Evolutionary conservation across 2,113 vertebrate genomes (phyloP).

Genomic region (Hippopotamus amphibius): DNA sequence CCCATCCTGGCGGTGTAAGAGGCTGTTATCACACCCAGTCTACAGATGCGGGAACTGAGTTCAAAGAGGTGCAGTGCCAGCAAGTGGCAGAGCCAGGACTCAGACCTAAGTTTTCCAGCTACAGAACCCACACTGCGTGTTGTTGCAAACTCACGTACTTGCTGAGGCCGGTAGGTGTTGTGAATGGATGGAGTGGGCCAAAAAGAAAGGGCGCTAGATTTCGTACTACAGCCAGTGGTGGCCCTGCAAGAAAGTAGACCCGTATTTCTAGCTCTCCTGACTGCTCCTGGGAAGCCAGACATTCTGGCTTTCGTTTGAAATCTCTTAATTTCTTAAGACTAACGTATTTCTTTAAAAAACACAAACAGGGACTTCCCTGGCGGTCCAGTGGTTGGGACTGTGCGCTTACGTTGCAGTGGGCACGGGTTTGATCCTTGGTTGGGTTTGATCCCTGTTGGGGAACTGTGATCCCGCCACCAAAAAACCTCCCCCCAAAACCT

Average conservation of each 20-base stretch:
- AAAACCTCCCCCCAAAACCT: no score
- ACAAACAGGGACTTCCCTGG: neutral
- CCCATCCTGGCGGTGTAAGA: neutral
- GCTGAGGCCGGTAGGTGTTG: neutral
- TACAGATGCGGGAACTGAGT: neutral
- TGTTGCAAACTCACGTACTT: neutral
- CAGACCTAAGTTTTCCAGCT: neutral
- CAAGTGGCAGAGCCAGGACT: neutral
- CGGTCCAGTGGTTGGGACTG: neutral
- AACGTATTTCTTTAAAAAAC: neutral
- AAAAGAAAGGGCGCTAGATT: neutral
- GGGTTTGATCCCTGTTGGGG: neutral
- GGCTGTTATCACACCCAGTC: neutral
- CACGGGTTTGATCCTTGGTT: neutral
- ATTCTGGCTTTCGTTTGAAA: neutral
- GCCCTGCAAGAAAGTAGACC: neutral
- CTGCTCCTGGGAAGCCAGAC: neutral
- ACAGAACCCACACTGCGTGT: neutral
- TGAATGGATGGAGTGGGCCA: neutral
- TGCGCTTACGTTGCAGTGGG: neutral
- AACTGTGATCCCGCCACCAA: neutral
- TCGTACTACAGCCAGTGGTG: neutral
- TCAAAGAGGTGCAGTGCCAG: neutral
- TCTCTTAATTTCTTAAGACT: neutral
- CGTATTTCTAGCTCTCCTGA: neutral